Conservation (phyloP, 2,113 vertebrate genomes). For the Myanophis thanlyinensis region DNA sequence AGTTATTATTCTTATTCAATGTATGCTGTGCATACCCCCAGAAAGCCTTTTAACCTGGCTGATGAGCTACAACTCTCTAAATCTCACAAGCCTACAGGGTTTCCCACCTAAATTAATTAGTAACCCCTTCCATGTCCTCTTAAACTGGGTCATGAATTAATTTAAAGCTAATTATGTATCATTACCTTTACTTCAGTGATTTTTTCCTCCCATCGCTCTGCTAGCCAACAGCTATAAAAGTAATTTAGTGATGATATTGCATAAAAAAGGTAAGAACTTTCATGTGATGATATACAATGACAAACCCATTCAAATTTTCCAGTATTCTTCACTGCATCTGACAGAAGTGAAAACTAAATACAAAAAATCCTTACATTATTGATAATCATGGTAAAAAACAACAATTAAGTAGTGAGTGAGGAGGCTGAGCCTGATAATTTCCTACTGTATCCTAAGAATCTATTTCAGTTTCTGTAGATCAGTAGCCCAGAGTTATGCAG, state of each 20-base stretch:
- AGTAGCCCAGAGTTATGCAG: neutral
- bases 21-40: slow-evolving; percentile 39
- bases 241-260: slow-evolving; percentile 48
- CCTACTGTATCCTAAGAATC: neutral
- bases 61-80: slow-evolving; percentile 63
- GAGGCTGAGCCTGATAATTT: neutral
- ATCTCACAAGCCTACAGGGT: slow-evolving; percentile 68
- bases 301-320: neutral
- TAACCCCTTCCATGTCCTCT: slow-evolving; percentile 70
- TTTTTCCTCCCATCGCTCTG: slow-evolving; percentile 41
- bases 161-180: slow-evolving; percentile 70
- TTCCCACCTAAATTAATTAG: slow-evolving; percentile 72
- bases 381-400: neutral
- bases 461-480: neutral
- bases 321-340: neutral
- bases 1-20: slow-evolving; percentile 50
- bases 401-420: slow-evolving; percentile 4
- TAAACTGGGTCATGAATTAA: slow-evolving; percentile 74
- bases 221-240: slow-evolving; percentile 63
- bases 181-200: slow-evolving; percentile 59
- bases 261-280: slow-evolving; percentile 10
- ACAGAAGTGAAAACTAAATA: neutral
- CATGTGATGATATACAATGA: neutral
- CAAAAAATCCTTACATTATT: slow-evolving; percentile 10
- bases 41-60: slow-evolving; percentile 70